These are phyloP conservation scores for Drosophila hydei DNA, from an alignment of 1,140 invertebrate genomes.

Conservation along the genomic window DNA sequence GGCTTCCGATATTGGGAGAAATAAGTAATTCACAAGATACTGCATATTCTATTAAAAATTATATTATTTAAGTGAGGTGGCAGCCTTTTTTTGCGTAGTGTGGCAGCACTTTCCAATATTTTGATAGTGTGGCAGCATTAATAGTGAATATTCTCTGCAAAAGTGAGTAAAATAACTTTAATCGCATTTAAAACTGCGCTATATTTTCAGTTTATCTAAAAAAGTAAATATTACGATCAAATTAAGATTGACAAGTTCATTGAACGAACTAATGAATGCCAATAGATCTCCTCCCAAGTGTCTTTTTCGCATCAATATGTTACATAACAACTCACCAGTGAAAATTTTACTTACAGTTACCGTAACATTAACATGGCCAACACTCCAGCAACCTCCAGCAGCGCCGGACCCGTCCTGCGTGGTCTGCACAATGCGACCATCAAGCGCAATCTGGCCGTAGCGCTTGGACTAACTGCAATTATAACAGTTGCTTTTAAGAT, in stretches of 20 bases:
- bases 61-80: not conserved
- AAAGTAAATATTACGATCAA: too few species aligned
- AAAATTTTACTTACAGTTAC: slow-evolving; percentile 39
- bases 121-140: slow-evolving; percentile 22
- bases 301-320: slow-evolving; percentile 19
- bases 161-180: slow-evolving; percentile 58
- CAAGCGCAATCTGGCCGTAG: slow-evolving; percentile 80
- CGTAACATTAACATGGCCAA: slow-evolving; percentile 60
- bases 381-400: slow-evolving; percentile 69
- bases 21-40: not conserved
- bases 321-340: slow-evolving; percentile 64
- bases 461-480: slow-evolving; percentile 69
- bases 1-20: too few species aligned
- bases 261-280: not conserved
- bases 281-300: not conserved
- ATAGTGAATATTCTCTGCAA: slow-evolving; percentile 40
- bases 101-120: not conserved
- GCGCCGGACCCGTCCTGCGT: slow-evolving; percentile 75
- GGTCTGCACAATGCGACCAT: slow-evolving; percentile 82
- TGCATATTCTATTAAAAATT: not conserved
- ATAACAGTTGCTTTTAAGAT: slow-evolving; percentile 73
- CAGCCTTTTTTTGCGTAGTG: not conserved
- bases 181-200: not conserved
- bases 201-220: too few species aligned
- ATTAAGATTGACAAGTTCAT: not conserved